These are phyloP conservation scores for Etheostoma spectabile DNA, from an alignment of 2,113 vertebrate species.

Conservation along the genomic window DNA sequence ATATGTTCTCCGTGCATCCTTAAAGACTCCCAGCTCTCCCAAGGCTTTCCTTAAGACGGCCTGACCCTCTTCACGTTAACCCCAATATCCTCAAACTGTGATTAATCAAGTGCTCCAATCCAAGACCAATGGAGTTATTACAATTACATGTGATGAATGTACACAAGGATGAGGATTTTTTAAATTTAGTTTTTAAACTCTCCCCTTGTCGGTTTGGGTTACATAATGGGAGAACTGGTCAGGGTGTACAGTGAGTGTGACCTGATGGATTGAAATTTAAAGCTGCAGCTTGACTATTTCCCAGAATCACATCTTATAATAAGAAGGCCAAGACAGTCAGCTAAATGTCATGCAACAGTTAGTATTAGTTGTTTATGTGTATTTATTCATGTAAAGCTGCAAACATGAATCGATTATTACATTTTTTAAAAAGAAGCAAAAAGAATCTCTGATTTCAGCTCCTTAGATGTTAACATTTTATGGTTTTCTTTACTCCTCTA, in stretches of 20 bases:
- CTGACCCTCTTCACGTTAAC: constrained; percentile 57
- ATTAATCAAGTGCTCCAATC: constrained; percentile 62
- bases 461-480: too few relatives aligned
- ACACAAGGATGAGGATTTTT: constrained; percentile 7
- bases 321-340: neutral
- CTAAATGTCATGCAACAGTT: neutral
- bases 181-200: neutral
- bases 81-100: constrained; percentile 49
- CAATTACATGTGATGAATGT: constrained; percentile 34
- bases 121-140: constrained; percentile 59
- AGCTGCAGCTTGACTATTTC: constrained; percentile 29
- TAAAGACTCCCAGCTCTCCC: constrained; percentile 44
- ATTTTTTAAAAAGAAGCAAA: too few relatives aligned
- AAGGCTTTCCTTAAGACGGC: constrained; percentile 54
- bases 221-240: constrained; percentile 33
- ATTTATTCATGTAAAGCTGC: neutral
- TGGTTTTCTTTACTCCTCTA: too few relatives aligned
- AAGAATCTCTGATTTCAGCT: too few relatives aligned
- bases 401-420: too few relatives aligned
- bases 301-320: constrained; percentile 39
- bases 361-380: neutral
- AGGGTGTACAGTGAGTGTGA: constrained; percentile 18
- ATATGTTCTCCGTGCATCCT: constrained; percentile 52
- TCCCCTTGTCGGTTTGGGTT: constrained; percentile 21
- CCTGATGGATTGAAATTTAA: constrained; percentile 25